phyloP scores from a whole-genome alignment of 2,113 vertebrate genomes.

The Phylloscopus trochiloides region DNA sequence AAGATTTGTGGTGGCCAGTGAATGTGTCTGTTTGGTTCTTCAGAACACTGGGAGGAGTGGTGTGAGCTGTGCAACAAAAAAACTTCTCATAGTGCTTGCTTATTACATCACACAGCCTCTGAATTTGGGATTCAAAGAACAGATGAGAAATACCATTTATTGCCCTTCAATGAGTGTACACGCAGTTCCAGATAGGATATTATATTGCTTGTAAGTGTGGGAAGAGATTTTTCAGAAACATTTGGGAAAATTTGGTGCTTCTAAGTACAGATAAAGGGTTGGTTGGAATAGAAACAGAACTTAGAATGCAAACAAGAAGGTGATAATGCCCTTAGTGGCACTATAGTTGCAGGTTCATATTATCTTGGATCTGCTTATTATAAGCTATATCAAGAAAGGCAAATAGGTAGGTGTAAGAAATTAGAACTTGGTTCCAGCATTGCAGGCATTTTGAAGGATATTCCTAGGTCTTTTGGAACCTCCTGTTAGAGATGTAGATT shows the following conservation, averaged over 20 bases:
- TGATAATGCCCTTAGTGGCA: not conserved
- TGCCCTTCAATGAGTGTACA: not conserved
- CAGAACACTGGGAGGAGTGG: rapidly evolving
- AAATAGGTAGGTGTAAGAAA: not conserved
- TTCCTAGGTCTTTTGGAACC: not conserved
- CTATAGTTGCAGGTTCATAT: not conserved
- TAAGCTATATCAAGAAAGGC: not conserved
- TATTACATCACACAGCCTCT: not conserved
- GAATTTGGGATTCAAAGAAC: not conserved
- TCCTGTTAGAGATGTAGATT: not conserved
- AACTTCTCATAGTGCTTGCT: not conserved
- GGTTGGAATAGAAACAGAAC: not conserved
- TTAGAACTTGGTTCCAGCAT: not conserved
- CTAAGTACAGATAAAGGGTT: not conserved
- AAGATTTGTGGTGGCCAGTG: not conserved
- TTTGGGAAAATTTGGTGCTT: not conserved
- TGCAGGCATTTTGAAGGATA: not conserved
- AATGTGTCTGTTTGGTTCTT: not conserved
- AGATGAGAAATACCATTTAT: not conserved
- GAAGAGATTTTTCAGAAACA: not conserved
- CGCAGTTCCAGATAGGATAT: not conserved
- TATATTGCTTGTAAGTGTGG: not conserved
- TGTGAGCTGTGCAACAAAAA: not conserved
- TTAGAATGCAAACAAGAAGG: not conserved
- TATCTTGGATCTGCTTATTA: not conserved